Evolutionary conservation across 1,140 invertebrate species (phyloP), one percentile per base, ranked within the genome.

Genomic region (Protaetia brevitarsis): DNA sequence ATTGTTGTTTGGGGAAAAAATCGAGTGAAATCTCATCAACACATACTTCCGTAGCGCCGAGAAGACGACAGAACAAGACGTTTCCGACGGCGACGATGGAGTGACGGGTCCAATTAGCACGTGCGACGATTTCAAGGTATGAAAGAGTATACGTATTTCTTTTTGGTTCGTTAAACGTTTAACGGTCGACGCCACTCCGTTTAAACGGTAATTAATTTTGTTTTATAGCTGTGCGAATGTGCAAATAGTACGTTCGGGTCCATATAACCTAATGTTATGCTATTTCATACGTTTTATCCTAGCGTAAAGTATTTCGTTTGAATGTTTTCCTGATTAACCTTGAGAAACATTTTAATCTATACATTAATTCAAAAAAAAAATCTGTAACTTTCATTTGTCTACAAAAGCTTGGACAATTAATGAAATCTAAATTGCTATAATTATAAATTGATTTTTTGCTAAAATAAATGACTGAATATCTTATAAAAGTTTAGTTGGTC

Each of bases 21-120:
- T 30, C 56, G 28, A 58, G 56, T 58, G 56, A 58, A 58, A 58
- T 58, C 56, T 30, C 56, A 23, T 58, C 56, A 16, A 45, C 41
- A 19, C 13, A 45, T 21, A 2, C 41, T 45, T 13, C 2, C 41
- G 23, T 45, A 21, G 23, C 41, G n/a, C 41, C 41, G 16, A 21
- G 16, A 13, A 21, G 2, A 2, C 0, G 41, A 45, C 23, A 13
- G 13, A 13, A 45, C 3, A 19, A 45, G 41, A 45, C 41, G 13
- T 45, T 19, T 45, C 23, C 16, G n/a, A 7, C 13, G 41, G n/a
- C 16, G n/a, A 19, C 41, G n/a, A 16, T 21, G 19, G 41, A 21
- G 4, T 45, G 41, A 45, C 13, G 41, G 41, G 23, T 2, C 13
- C 41, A 45, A 45, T 45, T 19, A 45, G 41, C 41, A 45, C 41